Conservation (phyloP, 2,888 invertebrate species). For the Agapostemon virescens region DNA sequence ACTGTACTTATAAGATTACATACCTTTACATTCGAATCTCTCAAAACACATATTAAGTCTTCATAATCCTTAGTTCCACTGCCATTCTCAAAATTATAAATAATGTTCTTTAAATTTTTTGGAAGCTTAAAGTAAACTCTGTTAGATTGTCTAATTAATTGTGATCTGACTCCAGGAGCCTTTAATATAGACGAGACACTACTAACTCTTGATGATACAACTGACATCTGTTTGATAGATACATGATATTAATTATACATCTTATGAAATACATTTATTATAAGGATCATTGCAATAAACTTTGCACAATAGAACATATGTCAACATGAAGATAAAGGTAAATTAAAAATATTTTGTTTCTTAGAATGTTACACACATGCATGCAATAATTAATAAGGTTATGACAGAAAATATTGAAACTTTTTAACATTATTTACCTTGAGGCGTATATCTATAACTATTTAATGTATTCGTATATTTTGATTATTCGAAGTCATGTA, state of each 20-base stretch:
- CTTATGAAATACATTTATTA: neutral
- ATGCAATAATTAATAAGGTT: constrained; percentile 42
- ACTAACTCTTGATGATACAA: constrained; percentile 75
- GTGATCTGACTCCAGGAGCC: constrained; percentile 70
- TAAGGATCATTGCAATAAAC: neutral
- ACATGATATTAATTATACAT: constrained; percentile 14
- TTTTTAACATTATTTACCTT: constrained; percentile 35
- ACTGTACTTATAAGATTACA: neutral
- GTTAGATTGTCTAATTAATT: constrained; percentile 67
- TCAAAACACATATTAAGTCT: constrained; percentile 81
- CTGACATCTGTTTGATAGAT: constrained; percentile 74
- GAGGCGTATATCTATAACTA: neutral
- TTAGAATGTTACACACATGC: constrained; percentile 33
- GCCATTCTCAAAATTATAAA: constrained; percentile 80
- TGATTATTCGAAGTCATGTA: neutral
- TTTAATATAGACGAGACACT: constrained; percentile 77
- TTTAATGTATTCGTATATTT: constrained; percentile 3
- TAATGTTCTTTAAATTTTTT: constrained; percentile 80
- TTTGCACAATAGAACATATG: neutral
- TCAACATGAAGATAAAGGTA: neutral
- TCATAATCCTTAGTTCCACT: constrained; percentile 81
- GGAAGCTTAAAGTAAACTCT: constrained; percentile 81
- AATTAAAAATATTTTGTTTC: neutral
- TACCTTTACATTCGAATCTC: constrained; percentile 81
- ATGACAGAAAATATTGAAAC: constrained; percentile 7